These are phyloP conservation scores for Euplexia lucipara DNA, from an alignment of 2,888 invertebrate species.

Conservation along the genomic window DNA sequence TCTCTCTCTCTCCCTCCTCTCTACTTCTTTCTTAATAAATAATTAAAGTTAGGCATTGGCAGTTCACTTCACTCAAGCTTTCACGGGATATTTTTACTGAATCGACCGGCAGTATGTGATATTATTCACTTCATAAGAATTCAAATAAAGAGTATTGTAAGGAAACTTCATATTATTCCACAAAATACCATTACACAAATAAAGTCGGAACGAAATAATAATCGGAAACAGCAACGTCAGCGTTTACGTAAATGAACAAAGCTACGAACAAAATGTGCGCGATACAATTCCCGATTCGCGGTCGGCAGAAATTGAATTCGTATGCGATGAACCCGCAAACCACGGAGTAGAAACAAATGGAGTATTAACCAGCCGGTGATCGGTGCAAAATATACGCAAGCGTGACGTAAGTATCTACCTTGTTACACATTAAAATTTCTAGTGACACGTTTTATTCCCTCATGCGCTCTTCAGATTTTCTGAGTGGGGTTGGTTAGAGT, in stretches of 20 bases:
- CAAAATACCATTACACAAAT: slow-evolving; percentile 21
- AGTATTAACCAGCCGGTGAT: slow-evolving; percentile 1
- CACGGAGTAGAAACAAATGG: slow-evolving; percentile 46
- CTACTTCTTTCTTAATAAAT: too few species aligned
- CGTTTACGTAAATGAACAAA: slow-evolving; percentile 68
- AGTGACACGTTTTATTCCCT: background rate
- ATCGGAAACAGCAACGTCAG: slow-evolving; percentile 68
- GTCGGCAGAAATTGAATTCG: slow-evolving; percentile 73
- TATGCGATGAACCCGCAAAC: slow-evolving; percentile 63
- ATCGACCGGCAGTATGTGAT: too few species aligned
- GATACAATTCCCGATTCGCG: slow-evolving; percentile 72
- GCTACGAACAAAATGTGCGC: slow-evolving; percentile 61
- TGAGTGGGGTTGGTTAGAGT: background rate
- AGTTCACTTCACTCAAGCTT: too few species aligned
- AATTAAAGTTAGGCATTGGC: too few species aligned
- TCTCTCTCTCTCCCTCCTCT: too few species aligned
- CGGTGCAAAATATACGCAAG: background rate
- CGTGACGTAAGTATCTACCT: too few species aligned
- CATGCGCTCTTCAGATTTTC: background rate
- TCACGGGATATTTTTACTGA: too few species aligned
- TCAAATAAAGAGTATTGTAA: too few species aligned
- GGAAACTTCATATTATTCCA: background rate
- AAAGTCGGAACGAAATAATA: slow-evolving; percentile 50
- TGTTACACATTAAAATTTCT: background rate
- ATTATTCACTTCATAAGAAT: too few species aligned